Evolutionary conservation across 2,113 vertebrate species (phyloP).

Genomic region (Ammodytes dubius): DNA sequence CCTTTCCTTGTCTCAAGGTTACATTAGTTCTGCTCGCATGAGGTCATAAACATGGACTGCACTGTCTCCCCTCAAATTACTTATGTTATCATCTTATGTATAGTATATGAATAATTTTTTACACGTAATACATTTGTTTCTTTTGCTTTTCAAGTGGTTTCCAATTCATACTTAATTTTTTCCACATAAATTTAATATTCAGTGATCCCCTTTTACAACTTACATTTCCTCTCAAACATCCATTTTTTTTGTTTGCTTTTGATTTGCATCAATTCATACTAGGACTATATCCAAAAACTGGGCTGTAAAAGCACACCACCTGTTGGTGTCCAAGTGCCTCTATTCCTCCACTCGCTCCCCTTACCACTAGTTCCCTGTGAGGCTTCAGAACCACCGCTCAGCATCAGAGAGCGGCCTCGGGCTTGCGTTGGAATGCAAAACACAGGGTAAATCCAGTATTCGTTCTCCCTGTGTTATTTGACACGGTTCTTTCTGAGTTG

Average conservation of each 20-base stretch:
- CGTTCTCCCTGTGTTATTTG: constrained; percentile 77
- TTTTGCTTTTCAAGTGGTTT: constrained; percentile 2
- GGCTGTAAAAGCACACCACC: constrained; percentile 84
- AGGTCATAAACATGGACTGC: constrained; percentile 47
- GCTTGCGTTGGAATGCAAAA: constrained; percentile 76
- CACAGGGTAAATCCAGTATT: constrained; percentile 77
- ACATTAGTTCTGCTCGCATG: constrained; percentile 59
- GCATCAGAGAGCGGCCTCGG: constrained; percentile 71
- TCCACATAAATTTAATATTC: neutral
- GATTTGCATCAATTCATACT: constrained; percentile 35
- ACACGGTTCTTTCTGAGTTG: constrained; percentile 79
- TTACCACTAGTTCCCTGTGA: constrained; percentile 54
- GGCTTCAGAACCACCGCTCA: constrained; percentile 56
- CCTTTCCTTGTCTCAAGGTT: constrained; percentile 64
- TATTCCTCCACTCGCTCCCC: constrained; percentile 66
- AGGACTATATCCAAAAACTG: constrained; percentile 59
- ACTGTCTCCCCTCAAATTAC: constrained; percentile 15
- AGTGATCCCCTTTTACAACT: neutral
- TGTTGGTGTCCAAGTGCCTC: constrained; percentile 82
- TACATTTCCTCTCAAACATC: constrained; percentile 7
- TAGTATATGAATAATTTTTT: neutral
- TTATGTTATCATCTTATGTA: constrained; percentile 5
- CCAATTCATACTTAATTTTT: neutral
- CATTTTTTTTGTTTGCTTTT: constrained; percentile 6
- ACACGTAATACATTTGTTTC: constrained; percentile 8